A percentile compares a stretch with the other conserved stretches of the same genome.
Conservation (phyloP, 2,113 vertebrate genomes). For the Lepidothrix coronata region DNA sequence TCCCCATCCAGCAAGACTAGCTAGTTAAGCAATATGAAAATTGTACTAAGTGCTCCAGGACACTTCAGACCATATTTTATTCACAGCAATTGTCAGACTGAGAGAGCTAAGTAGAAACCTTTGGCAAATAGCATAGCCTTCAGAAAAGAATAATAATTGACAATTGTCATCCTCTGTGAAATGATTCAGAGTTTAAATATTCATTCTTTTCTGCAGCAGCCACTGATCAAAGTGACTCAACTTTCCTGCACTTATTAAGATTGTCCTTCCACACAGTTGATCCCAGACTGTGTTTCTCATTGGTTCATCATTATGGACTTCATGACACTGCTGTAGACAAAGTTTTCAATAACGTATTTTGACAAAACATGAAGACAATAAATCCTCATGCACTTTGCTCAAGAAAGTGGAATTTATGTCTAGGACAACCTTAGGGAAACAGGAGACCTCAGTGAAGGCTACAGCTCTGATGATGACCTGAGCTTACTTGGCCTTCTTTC, state of each 20-base stretch:
- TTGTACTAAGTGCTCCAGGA: not conserved
- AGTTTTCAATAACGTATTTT: constrained; percentile 55
- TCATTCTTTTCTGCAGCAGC: not conserved
- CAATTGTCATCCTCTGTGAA: not conserved
- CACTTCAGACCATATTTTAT: not conserved
- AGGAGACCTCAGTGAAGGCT: constrained; percentile 49
- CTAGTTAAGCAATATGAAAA: not conserved
- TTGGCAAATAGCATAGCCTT: not conserved
- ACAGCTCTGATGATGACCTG: constrained; percentile 57
- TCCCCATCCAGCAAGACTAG: not conserved
- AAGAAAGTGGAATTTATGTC: constrained; percentile 57
- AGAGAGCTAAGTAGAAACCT: not conserved
- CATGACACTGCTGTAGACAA: not conserved
- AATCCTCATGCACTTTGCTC: constrained; percentile 65
- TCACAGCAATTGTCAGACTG: not conserved
- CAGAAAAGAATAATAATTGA: not conserved
- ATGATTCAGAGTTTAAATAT: not conserved
- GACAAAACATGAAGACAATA: constrained; percentile 78
- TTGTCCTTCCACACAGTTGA: not conserved
- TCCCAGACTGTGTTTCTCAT: not conserved
- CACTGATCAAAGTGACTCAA: not conserved
- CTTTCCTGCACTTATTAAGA: not conserved
- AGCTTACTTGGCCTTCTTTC: constrained; percentile 39
- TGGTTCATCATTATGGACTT: not conserved
- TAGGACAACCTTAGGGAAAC: constrained; percentile 59